Evolutionary conservation across 2,888 invertebrate species (phyloP).

Genomic region (Scaeva pyrastri): DNA sequence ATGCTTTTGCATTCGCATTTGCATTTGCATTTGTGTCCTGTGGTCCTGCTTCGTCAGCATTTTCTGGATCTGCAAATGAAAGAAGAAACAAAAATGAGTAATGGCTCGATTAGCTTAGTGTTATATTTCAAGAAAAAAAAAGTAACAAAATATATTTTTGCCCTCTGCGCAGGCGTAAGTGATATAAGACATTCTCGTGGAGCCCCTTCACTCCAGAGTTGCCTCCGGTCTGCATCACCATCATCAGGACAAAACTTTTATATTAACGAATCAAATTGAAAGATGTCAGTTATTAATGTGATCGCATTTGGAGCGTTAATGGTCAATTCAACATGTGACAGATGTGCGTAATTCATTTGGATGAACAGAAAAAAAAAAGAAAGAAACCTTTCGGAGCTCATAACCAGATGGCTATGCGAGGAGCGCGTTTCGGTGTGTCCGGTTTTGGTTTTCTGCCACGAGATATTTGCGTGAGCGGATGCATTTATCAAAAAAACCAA

Average conservation of each 20-base stretch:
- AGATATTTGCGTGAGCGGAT: slow-evolving; percentile 72
- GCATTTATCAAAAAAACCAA: slow-evolving; percentile 67
- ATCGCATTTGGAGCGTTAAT: slow-evolving; percentile 84
- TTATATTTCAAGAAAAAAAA: slow-evolving; percentile 54
- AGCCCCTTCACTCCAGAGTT: background rate
- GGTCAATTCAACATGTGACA: slow-evolving; percentile 84
- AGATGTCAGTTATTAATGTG: slow-evolving; percentile 84
- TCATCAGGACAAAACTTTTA: slow-evolving; percentile 20
- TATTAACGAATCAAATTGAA: slow-evolving; percentile 82
- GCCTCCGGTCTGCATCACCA: background rate
- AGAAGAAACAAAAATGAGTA: slow-evolving; percentile 49
- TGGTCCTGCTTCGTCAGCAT: slow-evolving; percentile 36
- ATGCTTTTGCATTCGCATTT: slow-evolving; percentile 39
- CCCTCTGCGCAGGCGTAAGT: slow-evolving; percentile 52
- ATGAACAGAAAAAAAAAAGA: background rate
- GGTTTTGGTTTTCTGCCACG: slow-evolving; percentile 17
- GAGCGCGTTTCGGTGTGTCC: slow-evolving; percentile 2
- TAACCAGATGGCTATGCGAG: slow-evolving; percentile 48
- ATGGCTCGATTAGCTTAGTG: slow-evolving; percentile 49
- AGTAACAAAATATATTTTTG: slow-evolving; percentile 23
- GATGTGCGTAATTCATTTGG: slow-evolving; percentile 83
- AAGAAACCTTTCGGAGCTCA: background rate
- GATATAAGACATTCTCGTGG: background rate
- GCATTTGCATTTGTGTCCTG: slow-evolving; percentile 37
- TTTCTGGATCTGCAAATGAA: slow-evolving; percentile 54